A percentile compares a stretch with the other conserved stretches of the same genome.
Conservation (phyloP, 2,888 invertebrate genomes). For the Alloplasta piceator region DNA sequence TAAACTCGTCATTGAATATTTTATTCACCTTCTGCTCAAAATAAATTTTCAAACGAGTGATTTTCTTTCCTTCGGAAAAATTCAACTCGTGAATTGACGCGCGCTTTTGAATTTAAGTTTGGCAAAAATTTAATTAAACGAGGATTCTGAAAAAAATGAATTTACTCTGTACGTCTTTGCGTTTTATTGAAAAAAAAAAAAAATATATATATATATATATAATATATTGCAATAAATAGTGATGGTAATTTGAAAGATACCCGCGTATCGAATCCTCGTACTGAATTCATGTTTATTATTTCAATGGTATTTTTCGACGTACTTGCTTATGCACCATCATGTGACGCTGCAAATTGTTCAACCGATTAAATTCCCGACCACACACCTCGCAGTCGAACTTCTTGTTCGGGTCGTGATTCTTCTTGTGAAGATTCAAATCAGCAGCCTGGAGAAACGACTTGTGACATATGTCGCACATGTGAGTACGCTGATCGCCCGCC, state of each 20-base stretch:
- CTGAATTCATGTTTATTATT: slow-evolving; percentile 59
- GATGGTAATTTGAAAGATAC: slow-evolving; percentile 16
- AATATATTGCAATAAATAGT: slow-evolving; percentile 11
- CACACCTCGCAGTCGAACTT: slow-evolving; percentile 83
- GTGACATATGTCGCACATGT: slow-evolving; percentile 84
- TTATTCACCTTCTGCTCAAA: no score
- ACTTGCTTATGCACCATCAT: slow-evolving; percentile 83
- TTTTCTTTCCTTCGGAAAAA: no score
- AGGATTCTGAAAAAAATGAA: neutral
- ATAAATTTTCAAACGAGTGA: no score
- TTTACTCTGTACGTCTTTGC: neutral
- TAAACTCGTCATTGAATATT: no score
- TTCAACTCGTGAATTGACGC: no score
- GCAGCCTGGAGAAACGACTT: slow-evolving; percentile 85
- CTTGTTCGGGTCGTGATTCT: slow-evolving; percentile 82
- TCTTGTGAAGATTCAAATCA: slow-evolving; percentile 83
- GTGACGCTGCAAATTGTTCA: slow-evolving; percentile 83
- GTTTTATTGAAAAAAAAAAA: no score
- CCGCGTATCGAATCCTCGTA: slow-evolving; percentile 57
- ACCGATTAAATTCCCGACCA: slow-evolving; percentile 82
- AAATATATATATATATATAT: no score
- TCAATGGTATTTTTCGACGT: slow-evolving; percentile 70
- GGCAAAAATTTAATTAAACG: slow-evolving; percentile 3
- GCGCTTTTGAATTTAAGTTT: no score
- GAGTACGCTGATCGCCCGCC: slow-evolving; percentile 80